Conservation (phyloP, 2,113 vertebrate species). For the Eudyptes chrysolophus region DNA sequence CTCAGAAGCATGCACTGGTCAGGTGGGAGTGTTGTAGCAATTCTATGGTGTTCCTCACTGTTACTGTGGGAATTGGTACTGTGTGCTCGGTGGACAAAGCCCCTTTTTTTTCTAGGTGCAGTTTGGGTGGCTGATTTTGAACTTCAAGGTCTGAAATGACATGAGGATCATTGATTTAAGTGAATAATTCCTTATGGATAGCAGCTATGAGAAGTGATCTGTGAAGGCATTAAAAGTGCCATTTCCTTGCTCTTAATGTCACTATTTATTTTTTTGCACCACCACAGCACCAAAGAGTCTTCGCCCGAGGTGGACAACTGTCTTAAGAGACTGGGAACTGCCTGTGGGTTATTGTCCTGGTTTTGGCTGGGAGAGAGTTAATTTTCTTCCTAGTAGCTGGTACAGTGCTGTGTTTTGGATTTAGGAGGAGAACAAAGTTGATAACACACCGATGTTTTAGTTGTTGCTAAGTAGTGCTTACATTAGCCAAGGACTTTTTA, state of each 20-base stretch:
- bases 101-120: background rate
- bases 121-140: background rate
- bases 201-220: background rate
- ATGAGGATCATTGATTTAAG: background rate
- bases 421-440: too few relatives aligned
- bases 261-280: background rate
- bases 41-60: background rate
- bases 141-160: background rate
- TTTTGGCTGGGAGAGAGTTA: too few relatives aligned
- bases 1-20: background rate
- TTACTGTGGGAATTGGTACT: background rate
- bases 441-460: too few relatives aligned
- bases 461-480: too few relatives aligned
- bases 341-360: background rate
- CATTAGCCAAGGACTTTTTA: too few relatives aligned
- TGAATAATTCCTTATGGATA: background rate
- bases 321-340: background rate
- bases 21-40: background rate
- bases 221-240: background rate
- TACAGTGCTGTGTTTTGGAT: too few relatives aligned
- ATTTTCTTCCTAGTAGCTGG: too few relatives aligned
- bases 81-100: fast-evolving
- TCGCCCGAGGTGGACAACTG: background rate
- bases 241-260: background rate
- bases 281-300: background rate